These are phyloP conservation scores for Orthonyx spaldingii DNA, from an alignment of 2,113 vertebrate genomes.

Conservation along the genomic window DNA sequence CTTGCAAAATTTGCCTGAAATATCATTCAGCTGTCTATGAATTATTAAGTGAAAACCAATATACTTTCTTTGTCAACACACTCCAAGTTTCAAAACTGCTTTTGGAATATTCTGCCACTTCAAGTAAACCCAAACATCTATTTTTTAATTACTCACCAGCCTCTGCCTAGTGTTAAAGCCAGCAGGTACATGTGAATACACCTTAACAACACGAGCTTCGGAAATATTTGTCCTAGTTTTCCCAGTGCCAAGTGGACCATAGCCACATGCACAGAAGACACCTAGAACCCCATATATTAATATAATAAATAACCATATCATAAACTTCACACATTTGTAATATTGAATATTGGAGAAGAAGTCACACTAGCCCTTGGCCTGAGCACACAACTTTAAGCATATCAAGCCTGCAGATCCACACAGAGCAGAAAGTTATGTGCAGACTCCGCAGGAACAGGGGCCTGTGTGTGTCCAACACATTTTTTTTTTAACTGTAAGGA, in stretches of 20 bases:
- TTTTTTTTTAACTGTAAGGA: neutral
- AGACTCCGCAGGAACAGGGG: neutral
- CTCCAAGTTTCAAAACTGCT: neutral
- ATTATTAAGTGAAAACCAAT: neutral
- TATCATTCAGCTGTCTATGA: neutral
- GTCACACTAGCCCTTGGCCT: accelerated
- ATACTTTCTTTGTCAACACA: neutral
- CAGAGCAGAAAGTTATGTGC: neutral
- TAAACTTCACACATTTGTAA: accelerated
- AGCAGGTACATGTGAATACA: neutral
- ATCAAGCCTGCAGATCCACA: neutral
- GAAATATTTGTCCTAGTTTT: neutral
- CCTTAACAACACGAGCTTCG: accelerated
- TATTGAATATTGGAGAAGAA: accelerated
- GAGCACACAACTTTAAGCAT: neutral
- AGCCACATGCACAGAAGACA: neutral
- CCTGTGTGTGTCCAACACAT: accelerated
- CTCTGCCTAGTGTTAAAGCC: neutral
- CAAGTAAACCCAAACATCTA: neutral
- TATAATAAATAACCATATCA: neutral
- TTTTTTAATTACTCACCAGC: neutral
- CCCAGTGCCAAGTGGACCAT: accelerated
- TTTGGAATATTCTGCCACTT: neutral
- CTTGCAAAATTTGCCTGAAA: neutral
- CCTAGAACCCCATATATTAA: accelerated